phyloP scores from a whole-genome alignment of 2,888 invertebrate genomes.

The Acrocera orbiculus region DNA sequence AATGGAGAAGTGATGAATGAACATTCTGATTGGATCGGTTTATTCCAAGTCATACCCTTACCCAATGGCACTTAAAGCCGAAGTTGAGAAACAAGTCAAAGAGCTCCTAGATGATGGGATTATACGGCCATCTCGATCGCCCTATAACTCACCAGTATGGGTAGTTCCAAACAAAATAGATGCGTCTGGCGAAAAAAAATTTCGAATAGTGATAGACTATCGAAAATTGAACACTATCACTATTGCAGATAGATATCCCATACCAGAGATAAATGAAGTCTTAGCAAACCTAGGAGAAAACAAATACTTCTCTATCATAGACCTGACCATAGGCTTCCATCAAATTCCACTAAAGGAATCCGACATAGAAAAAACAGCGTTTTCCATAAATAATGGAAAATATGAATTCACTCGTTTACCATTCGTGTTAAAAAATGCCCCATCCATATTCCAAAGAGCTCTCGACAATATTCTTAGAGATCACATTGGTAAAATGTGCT shows the following conservation, averaged over 20 bases:
- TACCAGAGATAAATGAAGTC: conserved; percentile 11
- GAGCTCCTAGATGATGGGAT: conserved; percentile 12
- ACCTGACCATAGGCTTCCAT: conserved; percentile 16
- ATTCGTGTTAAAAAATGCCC: conserved; percentile 7
- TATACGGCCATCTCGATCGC: conserved; percentile 8
- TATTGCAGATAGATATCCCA: conserved; percentile 13
- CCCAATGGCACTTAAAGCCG: background rate
- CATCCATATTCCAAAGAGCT: conserved; percentile 8
- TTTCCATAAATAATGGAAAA: conserved; percentile 6
- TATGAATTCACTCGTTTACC: conserved; percentile 8
- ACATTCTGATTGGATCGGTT: background rate
- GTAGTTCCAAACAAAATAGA: conserved; percentile 6
- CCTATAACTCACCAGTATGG: conserved; percentile 7
- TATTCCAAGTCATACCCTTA: conserved; percentile 1
- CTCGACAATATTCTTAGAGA: conserved; percentile 7
- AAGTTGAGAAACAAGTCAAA: conserved; percentile 3
- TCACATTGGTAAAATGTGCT: conserved; percentile 6
- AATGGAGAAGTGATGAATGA: background rate
- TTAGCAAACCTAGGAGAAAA: conserved; percentile 3
- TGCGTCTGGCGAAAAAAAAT: conserved; percentile 8
- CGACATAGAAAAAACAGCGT: conserved; percentile 6
- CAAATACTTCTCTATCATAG: conserved; percentile 11
- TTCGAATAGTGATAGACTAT: conserved; percentile 6
- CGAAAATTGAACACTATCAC: conserved; percentile 7
- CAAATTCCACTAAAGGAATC: conserved; percentile 12